A percentile compares a stretch with the other conserved stretches of the same genome.
Conservation (phyloP, 2,797 vertebrate genomes). For the Schizothorax lantsangensis region DNA sequence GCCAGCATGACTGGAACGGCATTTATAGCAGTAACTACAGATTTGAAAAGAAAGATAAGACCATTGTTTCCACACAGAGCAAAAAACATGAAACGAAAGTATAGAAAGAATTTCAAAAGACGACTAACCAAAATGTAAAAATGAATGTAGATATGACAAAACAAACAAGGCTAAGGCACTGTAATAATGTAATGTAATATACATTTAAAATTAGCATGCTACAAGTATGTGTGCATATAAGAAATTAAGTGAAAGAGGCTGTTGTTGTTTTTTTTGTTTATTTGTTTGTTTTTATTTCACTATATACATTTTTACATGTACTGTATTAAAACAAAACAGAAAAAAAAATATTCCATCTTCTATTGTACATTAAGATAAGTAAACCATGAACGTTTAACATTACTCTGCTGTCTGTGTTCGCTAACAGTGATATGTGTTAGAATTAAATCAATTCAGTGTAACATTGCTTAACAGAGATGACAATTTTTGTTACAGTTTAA, state of each 20-base stretch:
- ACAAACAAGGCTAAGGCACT: background rate
- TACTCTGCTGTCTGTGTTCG: background rate
- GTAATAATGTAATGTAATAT: background rate
- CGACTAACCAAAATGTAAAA: background rate
- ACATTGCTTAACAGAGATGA: background rate
- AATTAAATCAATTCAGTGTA: background rate
- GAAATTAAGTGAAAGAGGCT: background rate
- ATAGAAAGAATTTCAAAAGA: background rate
- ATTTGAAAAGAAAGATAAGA: background rate
- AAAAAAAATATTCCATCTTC: too few relatives aligned
- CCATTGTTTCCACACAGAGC: slow-evolving; percentile 2
- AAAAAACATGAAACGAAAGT: background rate
- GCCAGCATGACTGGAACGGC: background rate
- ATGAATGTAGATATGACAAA: background rate
- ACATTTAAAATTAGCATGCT: background rate
- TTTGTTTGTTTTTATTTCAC: too few relatives aligned
- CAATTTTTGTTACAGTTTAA: background rate
- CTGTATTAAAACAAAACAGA: too few relatives aligned
- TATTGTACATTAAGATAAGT: too few relatives aligned
- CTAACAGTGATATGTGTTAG: background rate
- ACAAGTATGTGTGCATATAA: background rate
- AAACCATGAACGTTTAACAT: background rate
- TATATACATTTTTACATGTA: too few relatives aligned
- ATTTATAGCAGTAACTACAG: background rate
- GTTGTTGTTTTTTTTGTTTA: too few relatives aligned